These are phyloP conservation scores for Polypedilum vanderplanki DNA, from an alignment of 1,140 invertebrate species.

Conservation along the genomic window DNA sequence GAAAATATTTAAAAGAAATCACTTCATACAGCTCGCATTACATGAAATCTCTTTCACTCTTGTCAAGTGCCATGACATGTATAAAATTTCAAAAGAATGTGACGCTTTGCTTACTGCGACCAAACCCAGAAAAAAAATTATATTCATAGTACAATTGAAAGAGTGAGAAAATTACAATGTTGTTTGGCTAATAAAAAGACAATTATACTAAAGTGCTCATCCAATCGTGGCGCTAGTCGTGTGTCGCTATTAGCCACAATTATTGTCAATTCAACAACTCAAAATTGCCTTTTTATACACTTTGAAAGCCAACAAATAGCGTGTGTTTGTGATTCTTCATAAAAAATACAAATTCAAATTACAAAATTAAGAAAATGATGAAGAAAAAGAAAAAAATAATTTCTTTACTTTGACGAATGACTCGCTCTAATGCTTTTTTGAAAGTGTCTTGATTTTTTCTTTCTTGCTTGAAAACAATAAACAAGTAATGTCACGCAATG, in stretches of 20 bases:
- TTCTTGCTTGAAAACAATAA: neutral
- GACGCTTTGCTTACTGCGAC: too few relatives aligned
- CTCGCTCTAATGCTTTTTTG: neutral
- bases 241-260: constrained; percentile 2
- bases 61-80: too few relatives aligned
- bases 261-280: neutral
- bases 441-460: too few relatives aligned
- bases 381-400: neutral
- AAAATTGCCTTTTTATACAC: neutral
- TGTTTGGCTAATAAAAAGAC: too few relatives aligned
- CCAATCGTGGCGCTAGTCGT: neutral
- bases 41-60: too few relatives aligned
- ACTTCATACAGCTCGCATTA: neutral
- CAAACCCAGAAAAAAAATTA: too few relatives aligned
- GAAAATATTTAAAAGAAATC: constrained; percentile 11
- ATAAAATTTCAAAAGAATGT: too few relatives aligned
- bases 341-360: neutral
- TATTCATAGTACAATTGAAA: too few relatives aligned
- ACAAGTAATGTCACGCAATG: constrained; percentile 14
- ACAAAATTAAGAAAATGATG: neutral
- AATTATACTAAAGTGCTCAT: neutral
- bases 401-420: neutral
- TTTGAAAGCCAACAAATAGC: neutral
- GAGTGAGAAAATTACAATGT: too few relatives aligned
- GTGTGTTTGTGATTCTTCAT: neutral